A percentile compares a stretch with the other conserved stretches of the same genome.
Evolutionary conservation across 2,113 vertebrate species (phyloP).

Genomic region (Mastomys coucha): DNA sequence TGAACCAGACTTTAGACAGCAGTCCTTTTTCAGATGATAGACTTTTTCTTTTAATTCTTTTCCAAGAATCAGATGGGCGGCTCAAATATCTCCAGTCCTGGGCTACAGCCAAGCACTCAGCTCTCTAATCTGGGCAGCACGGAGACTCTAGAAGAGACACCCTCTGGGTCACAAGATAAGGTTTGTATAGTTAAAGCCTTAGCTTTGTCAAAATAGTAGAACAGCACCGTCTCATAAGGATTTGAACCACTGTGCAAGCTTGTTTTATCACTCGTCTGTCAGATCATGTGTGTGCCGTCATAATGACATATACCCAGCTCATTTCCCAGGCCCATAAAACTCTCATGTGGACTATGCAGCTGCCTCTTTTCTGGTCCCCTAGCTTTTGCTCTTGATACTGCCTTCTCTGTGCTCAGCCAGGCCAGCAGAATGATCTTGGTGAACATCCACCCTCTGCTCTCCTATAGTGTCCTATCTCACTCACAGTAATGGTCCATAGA

Average conservation of each 20-base stretch:
- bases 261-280: neutral
- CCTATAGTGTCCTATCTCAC: neutral
- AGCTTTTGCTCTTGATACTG: neutral
- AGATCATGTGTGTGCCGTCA: neutral
- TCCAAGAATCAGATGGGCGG: slow-evolving; percentile 87
- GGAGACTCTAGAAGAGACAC: slow-evolving; percentile 84
- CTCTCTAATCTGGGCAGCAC: slow-evolving; percentile 83
- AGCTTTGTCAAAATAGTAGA: slow-evolving; percentile 16
- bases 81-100: slow-evolving; percentile 84
- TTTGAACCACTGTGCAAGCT: neutral
- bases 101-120: slow-evolving; percentile 84
- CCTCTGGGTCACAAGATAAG: slow-evolving; percentile 84
- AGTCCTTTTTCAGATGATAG: slow-evolving; percentile 56
- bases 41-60: slow-evolving; percentile 43
- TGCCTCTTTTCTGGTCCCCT: neutral
- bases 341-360: neutral
- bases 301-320: neutral
- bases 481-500: neutral
- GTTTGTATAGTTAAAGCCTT: slow-evolving; percentile 78
- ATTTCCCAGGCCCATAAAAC: neutral
- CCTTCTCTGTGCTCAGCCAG: neutral
- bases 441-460: neutral
- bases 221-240: neutral
- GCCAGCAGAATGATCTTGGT: neutral
- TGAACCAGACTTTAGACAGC: slow-evolving; percentile 53